A percentile compares a stretch with the other conserved stretches of the same genome.
Evolutionary conservation across 2,797 vertebrate genomes (phyloP).

Genomic region (Chiloscyllium punctatum): DNA sequence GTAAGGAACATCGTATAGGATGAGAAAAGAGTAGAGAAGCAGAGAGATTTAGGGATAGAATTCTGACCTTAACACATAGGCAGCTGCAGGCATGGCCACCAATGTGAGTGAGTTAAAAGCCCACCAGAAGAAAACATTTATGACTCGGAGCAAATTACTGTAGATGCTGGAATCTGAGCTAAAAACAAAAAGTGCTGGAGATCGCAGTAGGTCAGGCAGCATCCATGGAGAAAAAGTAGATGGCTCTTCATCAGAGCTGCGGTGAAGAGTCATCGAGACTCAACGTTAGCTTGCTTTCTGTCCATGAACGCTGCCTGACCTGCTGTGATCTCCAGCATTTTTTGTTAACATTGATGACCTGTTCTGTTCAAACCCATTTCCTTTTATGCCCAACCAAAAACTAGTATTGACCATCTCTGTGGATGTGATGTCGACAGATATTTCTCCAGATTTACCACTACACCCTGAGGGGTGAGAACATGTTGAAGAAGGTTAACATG

Average conservation of each 20-base stretch:
- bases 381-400: not conserved
- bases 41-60: not conserved
- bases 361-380: not conserved
- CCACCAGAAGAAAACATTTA: not conserved
- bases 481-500: not conserved
- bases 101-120: not conserved
- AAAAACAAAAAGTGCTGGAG: too few species aligned
- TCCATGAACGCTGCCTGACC: too few species aligned
- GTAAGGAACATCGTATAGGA: not conserved
- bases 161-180: too few species aligned
- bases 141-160: not conserved
- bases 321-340: too few species aligned
- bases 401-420: not conserved
- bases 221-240: too few species aligned
- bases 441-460: not conserved
- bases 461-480: not conserved
- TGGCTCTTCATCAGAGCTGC: too few species aligned
- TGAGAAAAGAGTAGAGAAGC: not conserved
- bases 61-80: not conserved
- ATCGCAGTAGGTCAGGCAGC: too few species aligned
- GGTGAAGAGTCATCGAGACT: too few species aligned
- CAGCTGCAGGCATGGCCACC: not conserved
- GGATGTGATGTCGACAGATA: not conserved
- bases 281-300: too few species aligned
- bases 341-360: not conserved